Evolutionary conservation across 2,113 vertebrate species (phyloP).

Genomic region (Agapornis roseicollis): DNA sequence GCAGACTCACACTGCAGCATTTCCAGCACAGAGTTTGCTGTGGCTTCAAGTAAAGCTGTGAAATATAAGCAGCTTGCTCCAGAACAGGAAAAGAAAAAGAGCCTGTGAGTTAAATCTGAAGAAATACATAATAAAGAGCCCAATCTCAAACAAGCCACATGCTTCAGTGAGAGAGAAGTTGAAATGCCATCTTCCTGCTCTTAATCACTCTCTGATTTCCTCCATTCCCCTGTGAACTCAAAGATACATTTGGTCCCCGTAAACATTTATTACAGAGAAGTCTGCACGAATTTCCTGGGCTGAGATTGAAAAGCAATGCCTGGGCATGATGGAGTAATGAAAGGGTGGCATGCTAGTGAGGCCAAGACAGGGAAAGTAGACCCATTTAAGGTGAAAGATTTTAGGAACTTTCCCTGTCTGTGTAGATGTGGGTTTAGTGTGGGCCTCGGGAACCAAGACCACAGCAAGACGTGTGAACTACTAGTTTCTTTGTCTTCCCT

Average conservation of each 20-base stretch:
- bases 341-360: not conserved
- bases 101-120: not conserved
- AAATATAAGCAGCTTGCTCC: not conserved
- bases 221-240: not conserved
- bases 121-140: not conserved
- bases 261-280: not conserved
- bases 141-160: accelerated
- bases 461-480: not conserved
- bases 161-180: not conserved
- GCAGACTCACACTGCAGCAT: not conserved
- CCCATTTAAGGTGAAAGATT: not conserved
- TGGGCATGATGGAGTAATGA: not conserved
- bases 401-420: not conserved
- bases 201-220: not conserved
- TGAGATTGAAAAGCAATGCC: not conserved
- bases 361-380: not conserved
- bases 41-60: not conserved
- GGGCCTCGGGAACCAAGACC: not conserved
- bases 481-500: not conserved
- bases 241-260: not conserved
- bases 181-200: not conserved
- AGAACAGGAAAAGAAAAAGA: not conserved
- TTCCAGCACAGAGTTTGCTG: not conserved
- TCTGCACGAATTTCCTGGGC: not conserved
- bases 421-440: not conserved